Evolutionary conservation across 1,140 invertebrate species (phyloP).

Genomic region (Drosophila ogumai): DNA sequence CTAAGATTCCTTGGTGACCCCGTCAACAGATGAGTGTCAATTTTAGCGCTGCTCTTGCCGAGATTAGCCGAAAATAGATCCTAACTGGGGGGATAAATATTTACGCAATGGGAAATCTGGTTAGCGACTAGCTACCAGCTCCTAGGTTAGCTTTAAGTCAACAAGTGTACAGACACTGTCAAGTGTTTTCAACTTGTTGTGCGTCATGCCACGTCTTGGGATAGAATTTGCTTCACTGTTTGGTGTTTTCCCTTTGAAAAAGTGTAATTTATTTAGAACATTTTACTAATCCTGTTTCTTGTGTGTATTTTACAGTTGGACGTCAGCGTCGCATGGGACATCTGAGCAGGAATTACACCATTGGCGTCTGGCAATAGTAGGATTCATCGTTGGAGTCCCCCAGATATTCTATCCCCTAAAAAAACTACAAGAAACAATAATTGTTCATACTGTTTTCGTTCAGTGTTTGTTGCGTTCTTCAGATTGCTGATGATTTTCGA

Average conservation of each 20-base stretch:
- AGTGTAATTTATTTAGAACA: not conserved
- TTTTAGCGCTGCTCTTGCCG: constrained; percentile 25
- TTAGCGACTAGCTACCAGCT: constrained; percentile 34
- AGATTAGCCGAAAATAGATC: constrained; percentile 29
- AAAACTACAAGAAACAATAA: constrained; percentile 16
- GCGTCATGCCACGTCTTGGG: constrained; percentile 41
- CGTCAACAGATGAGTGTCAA: constrained; percentile 15
- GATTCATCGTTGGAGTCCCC: constrained; percentile 16
- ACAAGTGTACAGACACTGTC: constrained; percentile 31
- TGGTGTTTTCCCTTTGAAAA: constrained; percentile 41
- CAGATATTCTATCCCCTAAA: constrained; percentile 2
- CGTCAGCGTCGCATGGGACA: constrained; percentile 84
- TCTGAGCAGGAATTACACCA: constrained; percentile 81
- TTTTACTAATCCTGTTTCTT: constrained; percentile 35
- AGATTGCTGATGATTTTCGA: constrained; percentile 50
- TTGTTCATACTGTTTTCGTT: constrained; percentile 58
- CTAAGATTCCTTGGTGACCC: constrained; percentile 4
- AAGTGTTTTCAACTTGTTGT: constrained; percentile 32
- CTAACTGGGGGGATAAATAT: constrained; percentile 61
- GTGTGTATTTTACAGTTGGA: constrained; percentile 70
- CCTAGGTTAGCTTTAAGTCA: constrained; percentile 43
- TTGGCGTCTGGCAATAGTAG: constrained; percentile 81
- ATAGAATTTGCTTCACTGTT: constrained; percentile 33
- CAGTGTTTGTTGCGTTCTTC: constrained; percentile 76
- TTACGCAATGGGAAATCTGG: constrained; percentile 17